These are phyloP conservation scores for Lutraria lutraria DNA, from an alignment of 2,888 invertebrate genomes.

Conservation along the genomic window DNA sequence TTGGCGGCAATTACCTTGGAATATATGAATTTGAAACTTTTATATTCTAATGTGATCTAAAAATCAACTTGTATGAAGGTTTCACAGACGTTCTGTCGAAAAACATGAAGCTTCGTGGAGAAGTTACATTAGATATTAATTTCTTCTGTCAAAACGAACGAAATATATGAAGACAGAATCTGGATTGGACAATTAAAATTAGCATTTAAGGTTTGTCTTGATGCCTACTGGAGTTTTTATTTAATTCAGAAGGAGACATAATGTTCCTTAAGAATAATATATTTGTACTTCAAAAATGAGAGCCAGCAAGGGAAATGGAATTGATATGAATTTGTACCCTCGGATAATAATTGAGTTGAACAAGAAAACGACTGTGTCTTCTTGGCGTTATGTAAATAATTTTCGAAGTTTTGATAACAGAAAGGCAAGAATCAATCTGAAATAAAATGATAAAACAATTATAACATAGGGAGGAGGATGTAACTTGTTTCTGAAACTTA, in stretches of 20 bases:
- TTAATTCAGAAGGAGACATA: slow-evolving; percentile 14
- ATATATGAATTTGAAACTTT: slow-evolving; percentile 64
- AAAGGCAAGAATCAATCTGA: background rate
- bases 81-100: slow-evolving; percentile 55
- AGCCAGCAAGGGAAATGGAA: background rate
- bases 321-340: background rate
- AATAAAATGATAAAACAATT: background rate
- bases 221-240: slow-evolving; percentile 18
- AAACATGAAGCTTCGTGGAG: slow-evolving; percentile 30
- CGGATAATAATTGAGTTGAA: background rate
- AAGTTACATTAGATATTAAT: slow-evolving; percentile 43
- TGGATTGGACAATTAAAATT: slow-evolving; percentile 34
- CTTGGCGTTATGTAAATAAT: background rate
- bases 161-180: slow-evolving; percentile 41
- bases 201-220: slow-evolving; percentile 35
- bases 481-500: too few species aligned
- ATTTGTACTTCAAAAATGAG: background rate
- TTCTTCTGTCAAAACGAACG: slow-evolving; percentile 34
- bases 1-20: slow-evolving; percentile 62
- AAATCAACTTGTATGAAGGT: slow-evolving; percentile 36
- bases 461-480: too few species aligned
- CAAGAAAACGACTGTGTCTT: background rate
- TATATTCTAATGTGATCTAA: slow-evolving; percentile 54
- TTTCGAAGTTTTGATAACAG: background rate
- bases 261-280: slow-evolving; percentile 8